Evolutionary conservation across 2,113 vertebrate species (phyloP), one percentile per base, ranked within the genome.

Genomic region (Fulmarus glacialis): DNA sequence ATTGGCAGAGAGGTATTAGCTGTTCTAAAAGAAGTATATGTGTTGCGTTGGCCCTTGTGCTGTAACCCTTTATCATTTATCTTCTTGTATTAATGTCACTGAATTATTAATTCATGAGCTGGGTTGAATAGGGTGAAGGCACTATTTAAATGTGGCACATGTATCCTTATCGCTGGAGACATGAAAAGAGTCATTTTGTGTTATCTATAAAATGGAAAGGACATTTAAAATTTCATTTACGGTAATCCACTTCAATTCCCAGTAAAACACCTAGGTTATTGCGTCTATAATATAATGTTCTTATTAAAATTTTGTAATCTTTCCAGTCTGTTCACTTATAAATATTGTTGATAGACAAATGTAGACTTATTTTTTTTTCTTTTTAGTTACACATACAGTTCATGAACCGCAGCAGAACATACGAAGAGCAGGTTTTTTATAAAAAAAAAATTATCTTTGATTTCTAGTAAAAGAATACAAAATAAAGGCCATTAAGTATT

Each of bases 161-260:
- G 98, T 99, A 98, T 98, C 98, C 99, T 99, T 99, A 99, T 99
- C 99, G 36, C 98, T 87, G 70, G 97, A 97, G 98, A 99, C 99
- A 99, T 99, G 99, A 99, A 99, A 99, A 98, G 98, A 99, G 98
- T 99, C 98, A 98, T 99, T 99, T 99, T 98, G 98, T 98, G 98
- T 99, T 99, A 99, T 99, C 99, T 99, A 92, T 98, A 98, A 98
- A 98, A 99, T 99, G 98, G 98, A 99, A 99, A 99, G 98, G 98
- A 99, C 99, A 98, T 99, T 99, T 98, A 98, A 99, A 99, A 98
- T 99, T 99, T 99, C 98, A 99, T 99, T 99, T 98, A 96, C 96
- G 55, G 98, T 99, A 99, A 99, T 99, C 99, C 98, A 99, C 99
- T 99, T 99, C 98, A 98, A 98, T 99, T 99, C 95, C 82, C 98